phyloP scores from a whole-genome alignment of 2,113 vertebrate species.

The Anas platyrhynchos region DNA sequence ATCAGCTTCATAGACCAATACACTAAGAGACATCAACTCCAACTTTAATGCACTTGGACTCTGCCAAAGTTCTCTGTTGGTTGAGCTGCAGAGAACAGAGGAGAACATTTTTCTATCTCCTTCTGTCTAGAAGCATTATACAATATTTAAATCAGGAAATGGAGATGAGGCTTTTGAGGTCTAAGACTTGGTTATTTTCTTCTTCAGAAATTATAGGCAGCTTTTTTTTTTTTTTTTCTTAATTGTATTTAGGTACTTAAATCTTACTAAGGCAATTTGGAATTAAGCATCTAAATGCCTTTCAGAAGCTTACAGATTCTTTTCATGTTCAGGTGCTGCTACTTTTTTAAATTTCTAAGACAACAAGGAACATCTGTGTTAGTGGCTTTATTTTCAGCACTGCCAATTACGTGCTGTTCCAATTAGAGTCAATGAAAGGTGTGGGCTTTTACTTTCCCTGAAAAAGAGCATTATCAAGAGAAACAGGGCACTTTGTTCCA shows the following conservation, averaged over 20 bases:
- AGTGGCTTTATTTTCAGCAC: slow-evolving; percentile 4
- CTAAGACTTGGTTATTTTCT: background rate
- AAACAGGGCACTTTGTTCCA: background rate
- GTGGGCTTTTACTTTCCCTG: background rate
- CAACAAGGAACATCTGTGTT: background rate
- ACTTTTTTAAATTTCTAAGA: background rate
- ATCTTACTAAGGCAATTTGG: background rate
- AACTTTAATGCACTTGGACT: background rate
- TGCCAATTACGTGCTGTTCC: background rate
- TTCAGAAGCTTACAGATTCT: background rate
- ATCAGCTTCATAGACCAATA: background rate
- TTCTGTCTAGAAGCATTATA: background rate
- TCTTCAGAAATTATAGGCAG: background rate
- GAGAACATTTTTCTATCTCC: background rate
- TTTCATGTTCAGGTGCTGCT: background rate
- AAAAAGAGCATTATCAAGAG: background rate
- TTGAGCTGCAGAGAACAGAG: background rate
- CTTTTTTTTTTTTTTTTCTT: background rate
- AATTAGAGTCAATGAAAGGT: slow-evolving; percentile 39
- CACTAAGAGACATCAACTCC: background rate
- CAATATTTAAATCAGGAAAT: background rate
- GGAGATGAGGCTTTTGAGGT: background rate
- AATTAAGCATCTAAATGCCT: background rate
- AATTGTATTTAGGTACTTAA: background rate
- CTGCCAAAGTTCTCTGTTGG: background rate